A percentile compares a stretch with the other conserved stretches of the same genome.
Evolutionary conservation across 2,797 vertebrate species (phyloP).

Genomic region (Salmo trutta): DNA sequence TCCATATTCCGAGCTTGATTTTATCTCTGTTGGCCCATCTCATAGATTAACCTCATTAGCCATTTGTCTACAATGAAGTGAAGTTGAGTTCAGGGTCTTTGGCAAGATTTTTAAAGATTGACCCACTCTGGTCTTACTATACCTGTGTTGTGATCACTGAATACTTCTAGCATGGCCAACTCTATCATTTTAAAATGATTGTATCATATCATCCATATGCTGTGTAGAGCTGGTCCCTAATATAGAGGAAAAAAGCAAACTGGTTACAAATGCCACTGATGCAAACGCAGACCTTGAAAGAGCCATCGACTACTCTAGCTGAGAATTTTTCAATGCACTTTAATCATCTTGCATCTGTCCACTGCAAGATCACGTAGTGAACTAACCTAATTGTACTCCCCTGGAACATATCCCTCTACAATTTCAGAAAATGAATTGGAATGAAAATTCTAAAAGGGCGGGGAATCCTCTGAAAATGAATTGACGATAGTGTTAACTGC

Average conservation of each 20-base stretch:
- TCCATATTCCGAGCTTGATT: neutral
- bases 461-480: neutral
- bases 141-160: neutral
- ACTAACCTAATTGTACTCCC: neutral
- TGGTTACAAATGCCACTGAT: no score
- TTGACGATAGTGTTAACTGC: neutral
- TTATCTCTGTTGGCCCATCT: no score
- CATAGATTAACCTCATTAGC: neutral
- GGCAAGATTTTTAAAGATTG: no score
- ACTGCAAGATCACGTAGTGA: neutral
- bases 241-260: no score
- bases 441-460: neutral
- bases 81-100: neutral
- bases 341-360: neutral
- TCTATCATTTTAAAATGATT: no score
- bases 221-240: no score
- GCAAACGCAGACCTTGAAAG: no score
- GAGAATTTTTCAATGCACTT: no score
- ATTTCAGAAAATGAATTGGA: neutral
- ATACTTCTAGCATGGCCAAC: no score
- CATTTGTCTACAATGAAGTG: neutral
- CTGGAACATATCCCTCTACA: neutral
- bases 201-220: no score
- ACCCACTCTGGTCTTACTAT: no score
- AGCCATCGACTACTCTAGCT: no score